Base-by-base conservation (phyloP, 1,140 invertebrate genomes). In the Bombus pascuorum region DNA sequence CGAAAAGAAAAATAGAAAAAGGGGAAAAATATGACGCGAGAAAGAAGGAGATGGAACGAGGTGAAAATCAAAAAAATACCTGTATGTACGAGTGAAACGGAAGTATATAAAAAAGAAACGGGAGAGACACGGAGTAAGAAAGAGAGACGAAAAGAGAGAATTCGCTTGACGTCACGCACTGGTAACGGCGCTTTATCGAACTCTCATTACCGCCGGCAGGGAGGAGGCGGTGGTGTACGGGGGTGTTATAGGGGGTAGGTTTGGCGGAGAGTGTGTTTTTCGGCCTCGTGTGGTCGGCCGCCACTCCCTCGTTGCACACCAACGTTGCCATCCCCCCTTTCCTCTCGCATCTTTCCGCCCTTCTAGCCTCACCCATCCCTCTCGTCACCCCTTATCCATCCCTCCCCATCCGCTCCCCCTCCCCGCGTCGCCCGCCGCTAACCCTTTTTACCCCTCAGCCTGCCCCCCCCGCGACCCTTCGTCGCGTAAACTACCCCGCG, bases 111-210 rank as follows among this genome's bases (percentile, higher is more conserved):
- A 47, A 81, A 81, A 34, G 62, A 37, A 47, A 37, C 68, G 44
- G 71, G 18, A 44, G 77, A 53, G 25, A 28, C 22, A 59, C 37
- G 62, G 66, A 32, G 73, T 76, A 62, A 62, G 68, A 65, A 47
- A 37, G 44, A 42, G 76, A 59, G 83, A 75, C 74, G 53, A 53
- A 79, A 32, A 87, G 71, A 86, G 82, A 90, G 80, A 87, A 75
- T 75, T 93, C 92, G 92, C 89, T 92, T 92, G 92, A 93, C 93
- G 93, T 95, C 92, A 94, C 93, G 94, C 94, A 94, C 92, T 94
- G 90, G 93, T 95, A 95, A 95, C 93, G 88, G 92, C 92, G 94
- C 93, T 95, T 95, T 95, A 95, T 95, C 93, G 94, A 95, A 95
- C 94, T 95, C 94, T 95, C 94, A 95, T 95, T 95, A 95, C 93